Evolutionary conservation across 2,888 invertebrate species (phyloP).

Genomic region (Plutella xylostella): DNA sequence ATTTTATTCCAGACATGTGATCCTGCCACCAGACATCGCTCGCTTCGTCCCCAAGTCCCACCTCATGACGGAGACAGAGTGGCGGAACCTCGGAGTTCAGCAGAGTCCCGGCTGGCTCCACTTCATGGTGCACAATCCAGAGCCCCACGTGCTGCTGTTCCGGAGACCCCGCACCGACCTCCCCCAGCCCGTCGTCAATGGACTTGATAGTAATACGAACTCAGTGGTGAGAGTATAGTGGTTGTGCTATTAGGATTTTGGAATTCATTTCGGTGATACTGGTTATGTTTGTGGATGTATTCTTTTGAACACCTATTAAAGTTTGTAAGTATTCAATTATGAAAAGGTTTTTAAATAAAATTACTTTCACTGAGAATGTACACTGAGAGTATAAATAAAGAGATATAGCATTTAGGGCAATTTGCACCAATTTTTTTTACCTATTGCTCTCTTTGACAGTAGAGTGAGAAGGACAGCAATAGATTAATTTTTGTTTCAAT

Average conservation of each 20-base stretch:
- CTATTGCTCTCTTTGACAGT: too few species aligned
- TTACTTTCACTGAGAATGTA: too few species aligned
- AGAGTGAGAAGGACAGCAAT: too few species aligned
- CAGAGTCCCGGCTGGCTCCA: conserved; percentile 90
- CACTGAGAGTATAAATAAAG: too few species aligned
- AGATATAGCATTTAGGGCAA: too few species aligned
- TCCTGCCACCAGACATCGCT: conserved; percentile 87
- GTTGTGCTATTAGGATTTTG: not conserved
- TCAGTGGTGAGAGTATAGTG: conserved; percentile 36
- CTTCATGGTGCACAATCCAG: conserved; percentile 92
- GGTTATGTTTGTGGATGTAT: not conserved
- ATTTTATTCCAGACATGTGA: conserved; percentile 89
- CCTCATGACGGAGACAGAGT: conserved; percentile 94
- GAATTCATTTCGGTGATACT: not conserved
- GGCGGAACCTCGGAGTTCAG: conserved; percentile 94
- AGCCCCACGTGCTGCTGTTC: conserved; percentile 89
- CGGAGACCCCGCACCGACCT: conserved; percentile 66
- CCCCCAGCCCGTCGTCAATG: conserved; percentile 35
- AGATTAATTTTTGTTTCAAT: too few species aligned
- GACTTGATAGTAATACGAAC: conserved; percentile 37
- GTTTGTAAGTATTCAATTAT: too few species aligned
- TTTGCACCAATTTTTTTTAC: too few species aligned
- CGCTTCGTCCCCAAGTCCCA: conserved; percentile 89
- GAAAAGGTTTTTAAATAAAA: too few species aligned
- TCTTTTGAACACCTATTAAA: not conserved